phyloP scores from a whole-genome alignment of 2,797 vertebrate genomes.

The Calcarius lapponicus region DNA sequence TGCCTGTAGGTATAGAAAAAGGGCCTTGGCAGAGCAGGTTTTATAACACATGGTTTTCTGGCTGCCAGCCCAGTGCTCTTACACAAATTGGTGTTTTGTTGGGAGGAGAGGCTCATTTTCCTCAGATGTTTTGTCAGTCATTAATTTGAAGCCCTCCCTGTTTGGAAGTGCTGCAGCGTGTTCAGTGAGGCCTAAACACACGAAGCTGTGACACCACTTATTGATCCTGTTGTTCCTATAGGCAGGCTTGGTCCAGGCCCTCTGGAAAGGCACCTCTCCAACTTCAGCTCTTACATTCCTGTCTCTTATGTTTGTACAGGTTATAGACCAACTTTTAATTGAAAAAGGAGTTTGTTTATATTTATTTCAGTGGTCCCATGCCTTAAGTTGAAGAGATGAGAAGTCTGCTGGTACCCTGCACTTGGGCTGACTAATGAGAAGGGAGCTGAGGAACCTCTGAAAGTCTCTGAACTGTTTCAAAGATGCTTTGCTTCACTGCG shows the following conservation, averaged over 20 bases:
- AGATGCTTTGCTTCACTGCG: background rate
- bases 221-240: background rate
- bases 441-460: background rate
- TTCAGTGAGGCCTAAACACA: background rate
- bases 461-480: background rate
- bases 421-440: background rate
- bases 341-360: background rate
- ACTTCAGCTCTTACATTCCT: background rate
- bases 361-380: background rate
- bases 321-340: background rate
- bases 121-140: background rate
- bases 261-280: background rate
- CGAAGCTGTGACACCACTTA: background rate
- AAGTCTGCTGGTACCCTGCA: background rate
- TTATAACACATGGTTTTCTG: background rate
- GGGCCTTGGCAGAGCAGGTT: background rate
- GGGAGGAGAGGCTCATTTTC: background rate
- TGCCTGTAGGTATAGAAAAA: background rate
- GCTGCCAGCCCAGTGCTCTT: background rate
- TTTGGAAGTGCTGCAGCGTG: background rate
- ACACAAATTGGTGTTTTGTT: conserved; percentile 1
- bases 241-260: background rate
- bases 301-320: background rate
- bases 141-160: conserved; percentile 13
- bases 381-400: background rate